A percentile compares a stretch with the other conserved stretches of the same genome.
phyloP scores from a whole-genome alignment of 2,113 vertebrate genomes.

The Numenius arquata region DNA sequence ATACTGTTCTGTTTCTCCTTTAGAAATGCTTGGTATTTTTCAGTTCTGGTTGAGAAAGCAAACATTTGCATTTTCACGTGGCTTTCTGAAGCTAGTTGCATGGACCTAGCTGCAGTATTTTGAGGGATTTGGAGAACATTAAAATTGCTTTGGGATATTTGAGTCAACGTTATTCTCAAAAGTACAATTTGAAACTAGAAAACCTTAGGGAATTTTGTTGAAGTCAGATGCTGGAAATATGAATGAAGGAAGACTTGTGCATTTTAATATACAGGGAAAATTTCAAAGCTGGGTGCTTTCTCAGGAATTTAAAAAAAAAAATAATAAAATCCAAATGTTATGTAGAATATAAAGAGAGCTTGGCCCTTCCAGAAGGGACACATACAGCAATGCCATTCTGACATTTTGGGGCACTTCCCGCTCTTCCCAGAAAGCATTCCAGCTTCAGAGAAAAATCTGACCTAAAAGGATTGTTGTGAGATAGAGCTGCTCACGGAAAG shows the following conservation, averaged over 20 bases:
- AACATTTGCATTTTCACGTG: constrained; percentile 58
- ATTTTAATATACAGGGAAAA: not conserved
- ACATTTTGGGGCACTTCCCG: not conserved
- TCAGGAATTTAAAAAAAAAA: not conserved
- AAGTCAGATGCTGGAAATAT: not conserved
- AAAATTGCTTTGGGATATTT: constrained; percentile 9
- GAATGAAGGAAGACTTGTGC: not conserved
- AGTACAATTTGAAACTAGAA: not conserved
- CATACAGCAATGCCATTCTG: not conserved
- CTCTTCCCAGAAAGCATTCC: not conserved
- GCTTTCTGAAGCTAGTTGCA: constrained; percentile 4
- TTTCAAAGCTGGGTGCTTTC: not conserved
- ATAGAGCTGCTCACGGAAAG: not conserved
- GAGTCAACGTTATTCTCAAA: not conserved
- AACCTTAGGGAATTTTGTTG: not conserved
- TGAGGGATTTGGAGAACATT: not conserved
- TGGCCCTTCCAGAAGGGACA: not conserved
- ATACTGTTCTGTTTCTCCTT: constrained; percentile 55
- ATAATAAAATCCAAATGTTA: not conserved
- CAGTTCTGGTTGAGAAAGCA: constrained; percentile 49
- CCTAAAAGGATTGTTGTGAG: not conserved
- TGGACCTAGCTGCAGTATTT: not conserved
- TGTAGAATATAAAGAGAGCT: not conserved
- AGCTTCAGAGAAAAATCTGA: not conserved
- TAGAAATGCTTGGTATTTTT: constrained; percentile 45